A percentile compares a stretch with the other conserved stretches of the same genome.
phyloP scores from a whole-genome alignment of 2,797 vertebrate species.

The Sebastes wilsoni region DNA sequence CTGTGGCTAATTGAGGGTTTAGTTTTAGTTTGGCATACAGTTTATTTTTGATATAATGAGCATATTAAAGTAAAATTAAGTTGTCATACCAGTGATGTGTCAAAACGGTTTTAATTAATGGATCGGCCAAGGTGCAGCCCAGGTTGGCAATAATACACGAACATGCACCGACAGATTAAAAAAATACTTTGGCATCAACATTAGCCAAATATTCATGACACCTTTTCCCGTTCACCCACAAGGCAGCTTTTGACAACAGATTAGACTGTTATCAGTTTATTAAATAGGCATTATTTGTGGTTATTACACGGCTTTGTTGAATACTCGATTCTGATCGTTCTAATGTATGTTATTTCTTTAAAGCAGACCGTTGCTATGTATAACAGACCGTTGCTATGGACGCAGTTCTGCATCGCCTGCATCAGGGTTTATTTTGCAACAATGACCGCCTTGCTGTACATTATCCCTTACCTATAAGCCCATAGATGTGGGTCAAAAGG shows the following conservation, averaged over 20 bases:
- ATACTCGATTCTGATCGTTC: no score
- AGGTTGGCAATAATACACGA: neutral
- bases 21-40: conserved; percentile 28
- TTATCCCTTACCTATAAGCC: no score
- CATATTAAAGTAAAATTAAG: conserved; percentile 26
- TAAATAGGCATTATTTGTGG: no score
- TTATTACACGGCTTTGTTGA: no score
- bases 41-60: conserved; percentile 32
- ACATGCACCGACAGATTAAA: neutral
- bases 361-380: no score
- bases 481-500: no score
- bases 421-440: no score
- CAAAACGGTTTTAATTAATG: neutral
- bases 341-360: no score
- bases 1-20: conserved; percentile 41
- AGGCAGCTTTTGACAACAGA: neutral
- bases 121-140: neutral
- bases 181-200: neutral
- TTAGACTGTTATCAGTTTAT: no score
- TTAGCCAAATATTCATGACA: neutral
- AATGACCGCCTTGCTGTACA: no score
- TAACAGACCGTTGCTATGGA: no score
- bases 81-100: neutral
- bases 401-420: no score
- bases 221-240: neutral